Evolutionary conservation across 2,113 vertebrate species (phyloP), one percentile per base, ranked within the genome.

Genomic region (Tychaedon coryphoeus): DNA sequence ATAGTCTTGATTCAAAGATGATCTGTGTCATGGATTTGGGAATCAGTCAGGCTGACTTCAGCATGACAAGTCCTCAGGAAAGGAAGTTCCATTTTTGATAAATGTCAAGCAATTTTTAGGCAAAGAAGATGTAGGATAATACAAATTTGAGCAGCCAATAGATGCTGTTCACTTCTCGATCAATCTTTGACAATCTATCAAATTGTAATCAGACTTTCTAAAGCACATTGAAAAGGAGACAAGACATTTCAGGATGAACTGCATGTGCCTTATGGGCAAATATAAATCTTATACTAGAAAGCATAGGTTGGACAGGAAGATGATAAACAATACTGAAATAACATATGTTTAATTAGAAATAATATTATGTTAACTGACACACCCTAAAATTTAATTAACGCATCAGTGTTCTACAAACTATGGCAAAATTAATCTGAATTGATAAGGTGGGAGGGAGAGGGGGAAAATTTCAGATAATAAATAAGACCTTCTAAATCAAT

Each of bases 271-370:
- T 50, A 19, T 71, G 40, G 92, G 8, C 3, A 92, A 89, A 89
- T 75, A 15, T 62, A 60, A 70, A 61, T 79, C 20, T 85, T 28
- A 45, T 58, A 61, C 12, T 42, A 77, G 33, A 90, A 77, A 83
- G 8, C 43, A 74, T 83, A 88, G 79, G 50, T n/a, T 70, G 80
- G 34, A 64, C 7, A 34, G 15, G 19, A 60, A 91, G 79, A 83
- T 50, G 3, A 80, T 51, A 91, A 92, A 88, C 15, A 72, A 48
- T 66, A 61, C 25, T 60, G 28, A 94, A 94, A 88, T 38, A 67
- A 0, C 24, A 85, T 60, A 15, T 57, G 34, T 47, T 86, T 91
- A 90, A 80, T 93, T 67, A 83, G 96, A 96, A 95, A 71, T 53
- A 60, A 40, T 75, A 71, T 61, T 40, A 6, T 70, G 19, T 82